Base-by-base conservation (phyloP, 2,113 vertebrate genomes). In the Notarius quadriscutis region DNA sequence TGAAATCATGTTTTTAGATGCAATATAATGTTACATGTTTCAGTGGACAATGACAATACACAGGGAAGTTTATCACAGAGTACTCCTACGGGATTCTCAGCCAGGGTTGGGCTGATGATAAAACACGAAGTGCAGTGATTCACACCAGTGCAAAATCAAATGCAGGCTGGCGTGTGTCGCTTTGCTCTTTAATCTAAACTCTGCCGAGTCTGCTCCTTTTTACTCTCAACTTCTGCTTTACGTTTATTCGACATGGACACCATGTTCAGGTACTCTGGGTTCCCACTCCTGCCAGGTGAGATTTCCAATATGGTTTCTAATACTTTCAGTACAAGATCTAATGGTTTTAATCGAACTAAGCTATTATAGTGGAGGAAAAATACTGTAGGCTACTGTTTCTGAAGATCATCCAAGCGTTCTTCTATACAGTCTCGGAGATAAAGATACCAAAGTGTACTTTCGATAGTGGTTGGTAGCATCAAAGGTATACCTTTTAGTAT, bases 221-320 rank as follows among this genome's bases (percentile, higher is more conserved):
- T 85, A 58, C 57, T 78, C n/a, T 69, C 41, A 69, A 81, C 78
- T 20, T 74, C 41, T 72, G 60, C 53, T 53, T 15, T 14, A 57
- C 55, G 6, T 34, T 83, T n/a, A 69, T 53, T 12, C 27, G 34
- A 86, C 88, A 95, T 95, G 95, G 81, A 93, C 72, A 93, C 93
- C 12, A 90, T 95, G 92, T 94, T 94, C 87, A 91, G 94, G 92
- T 95, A 92, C 88, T 89, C 93, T 0, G 91, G 94, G 62, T 95
- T 95, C 88, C 94, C 95, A 81, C 89, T 92, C 92, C 91, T 95
- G 88, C 93, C 93, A 93, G 95, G 95, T 96, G 92, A 95, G 95
- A 92, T 62, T 62, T 84, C 69, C 22, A 48, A 25, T 4, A 55
- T 4, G 5, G 41, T 65, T 82, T 50, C 58, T 41, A 41, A 41